These are phyloP conservation scores for Harpalus rubripes DNA, from an alignment of 2,888 invertebrate genomes.

Conservation along the genomic window DNA sequence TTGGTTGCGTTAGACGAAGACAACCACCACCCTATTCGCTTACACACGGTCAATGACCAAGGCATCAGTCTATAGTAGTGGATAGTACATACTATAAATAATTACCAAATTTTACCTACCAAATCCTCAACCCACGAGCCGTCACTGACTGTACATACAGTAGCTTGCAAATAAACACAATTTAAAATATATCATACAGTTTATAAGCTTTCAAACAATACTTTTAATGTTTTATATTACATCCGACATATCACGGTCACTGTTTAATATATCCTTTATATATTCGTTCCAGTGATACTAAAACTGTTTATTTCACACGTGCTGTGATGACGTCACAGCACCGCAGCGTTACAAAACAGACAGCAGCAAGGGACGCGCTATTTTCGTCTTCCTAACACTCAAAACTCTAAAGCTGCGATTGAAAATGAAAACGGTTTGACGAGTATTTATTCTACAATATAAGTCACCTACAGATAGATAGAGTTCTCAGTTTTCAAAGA, in stretches of 20 bases:
- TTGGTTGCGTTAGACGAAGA: too few species aligned
- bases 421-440: conserved; percentile 3
- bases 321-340: conserved; percentile 46
- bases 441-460: background rate
- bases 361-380: conserved; percentile 64
- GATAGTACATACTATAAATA: too few species aligned
- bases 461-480: conserved; percentile 8
- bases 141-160: too few species aligned
- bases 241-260: background rate
- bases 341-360: conserved; percentile 56
- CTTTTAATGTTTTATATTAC: background rate
- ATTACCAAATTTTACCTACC: too few species aligned
- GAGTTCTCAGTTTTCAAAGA: background rate
- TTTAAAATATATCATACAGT: too few species aligned
- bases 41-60: too few species aligned
- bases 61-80: too few species aligned
- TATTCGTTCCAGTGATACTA: conserved; percentile 42
- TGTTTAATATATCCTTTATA: background rate
- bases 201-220: background rate
- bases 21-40: too few species aligned
- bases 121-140: too few species aligned
- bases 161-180: too few species aligned
- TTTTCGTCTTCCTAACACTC: conserved; percentile 55
- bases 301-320: conserved; percentile 54
- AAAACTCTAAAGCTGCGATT: conserved; percentile 46